These are phyloP conservation scores for Argopecten irradians DNA, from an alignment of 1,140 invertebrate species.

Conservation along the genomic window DNA sequence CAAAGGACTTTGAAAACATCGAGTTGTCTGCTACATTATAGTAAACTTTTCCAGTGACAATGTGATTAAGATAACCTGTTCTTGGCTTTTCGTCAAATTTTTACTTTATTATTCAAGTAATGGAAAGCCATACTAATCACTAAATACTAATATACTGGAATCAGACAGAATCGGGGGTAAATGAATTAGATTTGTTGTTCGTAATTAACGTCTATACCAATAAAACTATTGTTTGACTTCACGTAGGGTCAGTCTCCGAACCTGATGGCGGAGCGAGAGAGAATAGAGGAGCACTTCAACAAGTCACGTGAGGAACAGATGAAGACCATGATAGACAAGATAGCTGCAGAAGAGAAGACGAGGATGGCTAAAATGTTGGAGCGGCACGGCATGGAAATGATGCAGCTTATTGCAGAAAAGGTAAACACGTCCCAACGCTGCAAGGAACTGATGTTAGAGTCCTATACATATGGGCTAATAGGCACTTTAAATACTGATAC, in stretches of 20 bases:
- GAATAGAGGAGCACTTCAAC: slow-evolving; percentile 72
- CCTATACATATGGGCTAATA: no score
- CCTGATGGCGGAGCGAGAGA: slow-evolving; percentile 65
- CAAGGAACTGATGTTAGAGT: no score
- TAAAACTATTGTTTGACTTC: slow-evolving; percentile 15
- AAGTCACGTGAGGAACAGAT: slow-evolving; percentile 67
- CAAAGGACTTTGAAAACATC: neutral
- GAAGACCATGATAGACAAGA: slow-evolving; percentile 67
- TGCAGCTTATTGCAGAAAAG: slow-evolving; percentile 71
- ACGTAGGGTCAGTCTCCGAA: slow-evolving; percentile 55
- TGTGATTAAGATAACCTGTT: no score
- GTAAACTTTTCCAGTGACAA: neutral
- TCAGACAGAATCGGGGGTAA: no score
- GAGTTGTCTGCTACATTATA: neutral
- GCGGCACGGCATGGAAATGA: slow-evolving; percentile 71
- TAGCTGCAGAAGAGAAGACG: slow-evolving; percentile 68
- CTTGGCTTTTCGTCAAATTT: no score
- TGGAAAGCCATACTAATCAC: neutral
- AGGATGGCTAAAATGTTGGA: slow-evolving; percentile 71
- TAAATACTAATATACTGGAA: neutral
- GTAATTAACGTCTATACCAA: no score
- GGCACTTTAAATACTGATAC: neutral
- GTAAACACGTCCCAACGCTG: slow-evolving; percentile 50
- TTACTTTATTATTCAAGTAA: no score
- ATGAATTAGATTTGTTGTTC: no score